phyloP scores from a whole-genome alignment of 35 echinoderm and acorn worm genomes.

The Chiridota heheva region DNA sequence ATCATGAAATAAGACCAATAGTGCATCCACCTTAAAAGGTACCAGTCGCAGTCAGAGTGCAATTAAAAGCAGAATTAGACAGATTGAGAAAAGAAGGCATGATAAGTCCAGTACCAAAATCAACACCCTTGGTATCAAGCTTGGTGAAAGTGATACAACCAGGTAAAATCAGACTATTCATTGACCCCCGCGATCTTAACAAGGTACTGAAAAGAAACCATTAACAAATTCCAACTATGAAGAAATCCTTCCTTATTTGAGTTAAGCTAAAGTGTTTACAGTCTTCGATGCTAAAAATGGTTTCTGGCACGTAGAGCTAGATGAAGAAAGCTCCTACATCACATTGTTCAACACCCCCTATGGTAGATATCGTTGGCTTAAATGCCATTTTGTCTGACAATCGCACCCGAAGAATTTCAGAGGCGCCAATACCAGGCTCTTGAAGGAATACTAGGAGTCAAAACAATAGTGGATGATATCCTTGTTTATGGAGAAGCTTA shows the following conservation, averaged over 20 bases:
- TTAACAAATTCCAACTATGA: constrained; percentile 63
- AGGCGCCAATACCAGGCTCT: constrained; percentile 39
- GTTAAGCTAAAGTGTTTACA: constrained; percentile 38
- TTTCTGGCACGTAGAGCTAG: constrained; percentile 51
- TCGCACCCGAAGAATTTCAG: constrained; percentile 69
- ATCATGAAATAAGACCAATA: constrained; percentile 26
- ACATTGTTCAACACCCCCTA: constrained; percentile 65
- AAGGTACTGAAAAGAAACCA: constrained; percentile 62
- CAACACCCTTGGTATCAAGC: constrained; percentile 74
- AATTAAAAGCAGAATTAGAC: constrained; percentile 54
- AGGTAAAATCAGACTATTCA: constrained; percentile 64
- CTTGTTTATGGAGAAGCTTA: constrained; percentile 67
- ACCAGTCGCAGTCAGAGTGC: constrained; percentile 41
- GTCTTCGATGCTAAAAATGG: constrained; percentile 40
- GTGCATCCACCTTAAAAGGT: constrained; percentile 72
- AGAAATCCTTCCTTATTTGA: too few species aligned
- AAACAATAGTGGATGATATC: constrained; percentile 57
- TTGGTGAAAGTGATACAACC: constrained; percentile 43
- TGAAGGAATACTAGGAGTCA: not conserved
- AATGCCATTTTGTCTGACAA: constrained; percentile 67
- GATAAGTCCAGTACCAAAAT: constrained; percentile 39
- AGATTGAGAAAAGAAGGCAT: constrained; percentile 40
- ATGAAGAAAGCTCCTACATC: constrained; percentile 25
- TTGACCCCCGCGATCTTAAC: constrained; percentile 72
- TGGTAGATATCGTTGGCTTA: constrained; percentile 60